phyloP scores from a whole-genome alignment of 2,888 invertebrate genomes.

The Cheilosia soror region DNA sequence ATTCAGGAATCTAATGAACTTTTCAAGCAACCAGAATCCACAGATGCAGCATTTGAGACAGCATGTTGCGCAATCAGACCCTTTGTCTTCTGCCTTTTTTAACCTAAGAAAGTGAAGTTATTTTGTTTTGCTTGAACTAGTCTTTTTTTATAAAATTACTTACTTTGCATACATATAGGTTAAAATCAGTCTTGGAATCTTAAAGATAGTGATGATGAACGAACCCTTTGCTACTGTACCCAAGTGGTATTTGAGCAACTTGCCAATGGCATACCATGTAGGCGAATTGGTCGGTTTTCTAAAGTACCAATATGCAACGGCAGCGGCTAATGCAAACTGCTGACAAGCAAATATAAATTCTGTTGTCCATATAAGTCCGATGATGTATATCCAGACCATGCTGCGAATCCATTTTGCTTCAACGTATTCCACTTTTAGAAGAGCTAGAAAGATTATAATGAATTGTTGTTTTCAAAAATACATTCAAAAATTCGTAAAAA shows the following conservation, averaged over 20 bases:
- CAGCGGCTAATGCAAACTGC: constrained; percentile 96
- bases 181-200: constrained; percentile 94
- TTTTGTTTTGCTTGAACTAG: not conserved
- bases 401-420: constrained; percentile 93
- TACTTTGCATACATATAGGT: constrained; percentile 96
- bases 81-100: constrained; percentile 88
- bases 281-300: constrained; percentile 90
- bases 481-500: not conserved
- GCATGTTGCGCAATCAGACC: constrained; percentile 90
- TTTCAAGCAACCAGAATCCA: constrained; percentile 95
- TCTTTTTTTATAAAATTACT: constrained; percentile 81
- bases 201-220: constrained; percentile 95
- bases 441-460: constrained; percentile 83
- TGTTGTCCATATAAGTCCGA: constrained; percentile 96
- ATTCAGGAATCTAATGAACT: constrained; percentile 95
- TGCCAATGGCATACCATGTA: constrained; percentile 86
- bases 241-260: constrained; percentile 93
- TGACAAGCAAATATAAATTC: constrained; percentile 98
- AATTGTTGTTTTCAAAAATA: not conserved
- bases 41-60: constrained; percentile 93
- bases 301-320: constrained; percentile 98
- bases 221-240: constrained; percentile 98
- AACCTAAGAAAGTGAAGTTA: constrained; percentile 84
- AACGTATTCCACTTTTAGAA: constrained; percentile 89
- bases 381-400: constrained; percentile 97